Conservation (phyloP, 2,797 vertebrate genomes). For the Gorsachius magnificus region DNA sequence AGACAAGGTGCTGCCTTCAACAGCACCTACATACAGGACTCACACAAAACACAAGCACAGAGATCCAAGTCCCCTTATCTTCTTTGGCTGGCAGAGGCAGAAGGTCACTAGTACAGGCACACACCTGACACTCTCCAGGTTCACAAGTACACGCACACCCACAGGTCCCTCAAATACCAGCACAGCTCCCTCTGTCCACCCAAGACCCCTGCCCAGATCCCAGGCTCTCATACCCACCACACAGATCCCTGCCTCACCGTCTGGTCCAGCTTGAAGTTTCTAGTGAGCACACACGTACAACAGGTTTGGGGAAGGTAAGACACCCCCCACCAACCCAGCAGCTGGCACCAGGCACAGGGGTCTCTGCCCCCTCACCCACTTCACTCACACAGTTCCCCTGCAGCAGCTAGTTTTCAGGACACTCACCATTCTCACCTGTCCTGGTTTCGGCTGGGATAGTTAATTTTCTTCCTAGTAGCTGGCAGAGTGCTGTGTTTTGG, state of each 20-base stretch:
- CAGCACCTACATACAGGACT: not conserved
- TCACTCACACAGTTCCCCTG: not conserved
- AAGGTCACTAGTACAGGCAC: not conserved
- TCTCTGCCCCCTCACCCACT: not conserved
- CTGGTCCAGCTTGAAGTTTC: not conserved
- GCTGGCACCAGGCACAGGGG: not conserved
- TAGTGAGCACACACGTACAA: fast-evolving
- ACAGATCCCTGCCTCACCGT: not conserved
- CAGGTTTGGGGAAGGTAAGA: not conserved
- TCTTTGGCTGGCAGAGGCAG: not conserved
- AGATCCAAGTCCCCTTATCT: not conserved
- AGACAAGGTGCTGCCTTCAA: not conserved
- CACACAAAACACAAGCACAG: not conserved
- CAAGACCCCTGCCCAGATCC: not conserved
- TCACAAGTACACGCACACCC: not conserved
- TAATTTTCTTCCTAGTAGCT: too few species aligned
- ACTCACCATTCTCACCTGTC: not conserved
- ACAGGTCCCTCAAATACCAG: fast-evolving
- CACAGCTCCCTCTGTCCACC: not conserved
- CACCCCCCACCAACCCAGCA: not conserved
- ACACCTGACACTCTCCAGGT: not conserved
- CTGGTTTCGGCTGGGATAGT: too few species aligned
- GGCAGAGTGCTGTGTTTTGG: too few species aligned
- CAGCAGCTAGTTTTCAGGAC: not conserved
- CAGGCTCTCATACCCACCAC: not conserved